Evolutionary conservation across 2,113 vertebrate genomes (phyloP).

Genomic region (Etheostoma cragini): DNA sequence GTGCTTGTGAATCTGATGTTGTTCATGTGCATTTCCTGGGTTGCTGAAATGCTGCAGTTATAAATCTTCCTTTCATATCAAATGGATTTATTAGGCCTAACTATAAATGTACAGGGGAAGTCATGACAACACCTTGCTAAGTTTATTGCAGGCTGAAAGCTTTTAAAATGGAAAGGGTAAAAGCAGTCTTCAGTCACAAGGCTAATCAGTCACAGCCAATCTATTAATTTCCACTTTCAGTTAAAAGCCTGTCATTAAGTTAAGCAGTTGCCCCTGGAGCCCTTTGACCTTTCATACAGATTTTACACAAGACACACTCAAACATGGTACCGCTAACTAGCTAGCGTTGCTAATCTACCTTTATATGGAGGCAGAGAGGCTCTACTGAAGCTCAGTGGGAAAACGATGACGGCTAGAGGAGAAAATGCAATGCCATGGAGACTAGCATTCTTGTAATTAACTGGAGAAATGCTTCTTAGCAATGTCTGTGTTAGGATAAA

Average conservation of each 20-base stretch:
- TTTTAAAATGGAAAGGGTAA: neutral
- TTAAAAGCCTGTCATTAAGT: constrained; percentile 45
- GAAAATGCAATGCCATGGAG: too few species aligned
- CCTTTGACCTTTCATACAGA: constrained; percentile 3
- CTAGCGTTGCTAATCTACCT: neutral
- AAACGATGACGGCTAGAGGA: too few species aligned
- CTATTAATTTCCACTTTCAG: constrained; percentile 27
- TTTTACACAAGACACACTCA: constrained; percentile 1
- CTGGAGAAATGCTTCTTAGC: too few species aligned
- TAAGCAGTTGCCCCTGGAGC: constrained; percentile 26
- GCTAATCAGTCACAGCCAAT: constrained; percentile 1
- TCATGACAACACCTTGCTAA: neutral
- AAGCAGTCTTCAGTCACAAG: constrained; percentile 21
- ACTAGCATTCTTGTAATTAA: too few species aligned
- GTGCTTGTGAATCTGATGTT: neutral
- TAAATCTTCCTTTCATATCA: neutral
- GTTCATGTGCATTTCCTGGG: neutral
- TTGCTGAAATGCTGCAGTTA: constrained; percentile 1
- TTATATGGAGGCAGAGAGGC: neutral
- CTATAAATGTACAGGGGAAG: neutral
- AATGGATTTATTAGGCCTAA: constrained; percentile 10
- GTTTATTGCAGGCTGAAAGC: constrained; percentile 9
- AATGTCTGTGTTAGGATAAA: too few species aligned
- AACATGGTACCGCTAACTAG: neutral
- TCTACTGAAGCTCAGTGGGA: too few species aligned